Evolutionary conservation across 1,140 invertebrate genomes (phyloP).

Genomic region (Drosophila nannoptera): DNA sequence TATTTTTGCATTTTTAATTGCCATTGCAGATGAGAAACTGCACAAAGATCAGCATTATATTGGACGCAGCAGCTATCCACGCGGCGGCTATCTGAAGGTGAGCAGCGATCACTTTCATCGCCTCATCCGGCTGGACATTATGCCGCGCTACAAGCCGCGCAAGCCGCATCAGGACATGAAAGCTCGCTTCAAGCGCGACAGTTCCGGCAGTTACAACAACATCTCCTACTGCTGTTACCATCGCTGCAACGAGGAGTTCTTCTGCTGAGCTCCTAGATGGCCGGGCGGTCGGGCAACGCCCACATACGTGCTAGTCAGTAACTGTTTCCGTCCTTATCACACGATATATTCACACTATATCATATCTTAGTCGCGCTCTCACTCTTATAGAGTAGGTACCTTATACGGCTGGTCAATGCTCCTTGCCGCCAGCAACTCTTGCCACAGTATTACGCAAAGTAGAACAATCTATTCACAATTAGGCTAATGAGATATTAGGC

Average conservation of each 20-base stretch:
- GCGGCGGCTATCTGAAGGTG: slow-evolving; percentile 72
- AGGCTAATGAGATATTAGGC: slow-evolving; percentile 16
- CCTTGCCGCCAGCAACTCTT: slow-evolving; percentile 20
- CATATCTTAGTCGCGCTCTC: slow-evolving; percentile 47
- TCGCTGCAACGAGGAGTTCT: slow-evolving; percentile 72
- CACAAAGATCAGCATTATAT: slow-evolving; percentile 53
- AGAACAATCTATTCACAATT: slow-evolving; percentile 31
- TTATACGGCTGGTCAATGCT: slow-evolving; percentile 33
- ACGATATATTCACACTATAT: slow-evolving; percentile 1
- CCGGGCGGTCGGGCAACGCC: too few relatives aligned
- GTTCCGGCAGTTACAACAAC: slow-evolving; percentile 54
- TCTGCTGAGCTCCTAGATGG: slow-evolving; percentile 44
- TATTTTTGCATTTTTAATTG: slow-evolving; percentile 16
- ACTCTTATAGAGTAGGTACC: slow-evolving; percentile 73
- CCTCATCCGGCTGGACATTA: slow-evolving; percentile 58
- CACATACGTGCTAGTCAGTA: slow-evolving; percentile 27
- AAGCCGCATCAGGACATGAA: slow-evolving; percentile 62
- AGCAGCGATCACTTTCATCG: slow-evolving; percentile 55
- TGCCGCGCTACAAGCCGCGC: slow-evolving; percentile 68
- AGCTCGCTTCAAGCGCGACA: slow-evolving; percentile 59
- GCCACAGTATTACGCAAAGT: slow-evolving; percentile 54
- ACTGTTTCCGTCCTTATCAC: slow-evolving; percentile 53
- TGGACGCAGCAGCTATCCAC: slow-evolving; percentile 63
- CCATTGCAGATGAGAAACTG: slow-evolving; percentile 51
- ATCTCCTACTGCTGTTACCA: slow-evolving; percentile 73